These are phyloP conservation scores for Cephus rjabovi DNA, from an alignment of 2,888 invertebrate species.

Conservation along the genomic window DNA sequence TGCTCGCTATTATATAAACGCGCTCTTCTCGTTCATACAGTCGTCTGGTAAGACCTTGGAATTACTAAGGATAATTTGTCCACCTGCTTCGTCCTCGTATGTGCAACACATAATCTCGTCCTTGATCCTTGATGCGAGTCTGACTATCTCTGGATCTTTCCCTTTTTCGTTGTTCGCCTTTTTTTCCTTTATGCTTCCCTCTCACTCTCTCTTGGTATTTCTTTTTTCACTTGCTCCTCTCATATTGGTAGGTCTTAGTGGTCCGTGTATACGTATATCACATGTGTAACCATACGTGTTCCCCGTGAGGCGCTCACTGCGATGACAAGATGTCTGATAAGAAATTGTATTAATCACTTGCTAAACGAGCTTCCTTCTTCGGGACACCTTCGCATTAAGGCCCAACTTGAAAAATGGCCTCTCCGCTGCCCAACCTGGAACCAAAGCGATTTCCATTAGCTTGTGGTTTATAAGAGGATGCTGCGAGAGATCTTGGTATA, in stretches of 20 bases:
- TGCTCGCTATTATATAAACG: constrained; percentile 31
- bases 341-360: constrained; percentile 50
- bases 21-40: constrained; percentile 12
- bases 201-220: constrained; percentile 9
- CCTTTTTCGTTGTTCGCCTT: constrained; percentile 1
- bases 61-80: constrained; percentile 40
- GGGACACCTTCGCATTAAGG: constrained; percentile 12
- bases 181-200: constrained; percentile 7
- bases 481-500: neutral
- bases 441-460: neutral
- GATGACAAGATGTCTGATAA: constrained; percentile 51
- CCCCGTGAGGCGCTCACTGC: constrained; percentile 17
- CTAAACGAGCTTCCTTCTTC: constrained; percentile 42
- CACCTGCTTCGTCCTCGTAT: constrained; percentile 31
- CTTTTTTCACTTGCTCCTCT: constrained; percentile 11
- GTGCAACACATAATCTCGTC: constrained; percentile 42
- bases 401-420: constrained; percentile 3
- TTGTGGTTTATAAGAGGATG: neutral
- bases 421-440: neutral
- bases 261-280: neutral
- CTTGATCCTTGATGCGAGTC: constrained; percentile 30
- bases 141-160: constrained; percentile 33
- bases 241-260: neutral
- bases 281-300: neutral
- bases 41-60: constrained; percentile 8